Conservation (phyloP, 1,140 invertebrate genomes). For the Drosophila ogumai region DNA sequence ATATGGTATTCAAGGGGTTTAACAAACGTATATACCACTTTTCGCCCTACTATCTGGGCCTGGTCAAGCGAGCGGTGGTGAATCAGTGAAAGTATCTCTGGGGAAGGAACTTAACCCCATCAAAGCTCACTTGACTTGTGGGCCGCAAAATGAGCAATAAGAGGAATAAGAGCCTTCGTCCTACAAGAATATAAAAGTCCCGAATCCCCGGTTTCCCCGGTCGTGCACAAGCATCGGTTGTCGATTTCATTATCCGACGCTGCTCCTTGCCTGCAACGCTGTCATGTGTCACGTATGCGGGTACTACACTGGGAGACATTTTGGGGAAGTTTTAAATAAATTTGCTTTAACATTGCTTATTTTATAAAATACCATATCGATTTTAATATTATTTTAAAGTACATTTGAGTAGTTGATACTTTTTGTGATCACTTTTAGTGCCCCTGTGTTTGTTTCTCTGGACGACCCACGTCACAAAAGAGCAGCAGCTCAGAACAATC, state of each 20-base stretch:
- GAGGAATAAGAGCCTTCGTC: conserved; percentile 20
- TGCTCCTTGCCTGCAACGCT: conserved; percentile 21
- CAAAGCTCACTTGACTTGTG: conserved; percentile 25
- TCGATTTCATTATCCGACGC: conserved; percentile 27
- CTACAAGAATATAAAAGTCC: conserved; percentile 9
- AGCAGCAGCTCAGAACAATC: conserved; percentile 30
- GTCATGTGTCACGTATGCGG: conserved; percentile 22
- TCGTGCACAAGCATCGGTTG: conserved; percentile 29
- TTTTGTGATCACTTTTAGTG: background rate
- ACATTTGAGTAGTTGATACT: background rate
- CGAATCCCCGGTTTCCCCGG: conserved; percentile 11
- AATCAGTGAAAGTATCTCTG: conserved; percentile 26
- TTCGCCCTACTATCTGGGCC: background rate
- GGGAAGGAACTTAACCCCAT: conserved; percentile 8
- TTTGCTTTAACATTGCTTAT: background rate
- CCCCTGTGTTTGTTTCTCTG: conserved; percentile 7
- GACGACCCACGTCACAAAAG: conserved; percentile 19
- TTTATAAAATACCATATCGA: background rate
- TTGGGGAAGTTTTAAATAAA: background rate
- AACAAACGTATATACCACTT: background rate
- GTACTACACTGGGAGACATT: conserved; percentile 10
- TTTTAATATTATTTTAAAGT: background rate
- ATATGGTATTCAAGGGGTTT: conserved; percentile 2
- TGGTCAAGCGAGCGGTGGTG: conserved; percentile 9
- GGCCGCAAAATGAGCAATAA: conserved; percentile 25